These are phyloP conservation scores for Aplocera efformata DNA, from an alignment of 2,888 invertebrate genomes.

Conservation along the genomic window DNA sequence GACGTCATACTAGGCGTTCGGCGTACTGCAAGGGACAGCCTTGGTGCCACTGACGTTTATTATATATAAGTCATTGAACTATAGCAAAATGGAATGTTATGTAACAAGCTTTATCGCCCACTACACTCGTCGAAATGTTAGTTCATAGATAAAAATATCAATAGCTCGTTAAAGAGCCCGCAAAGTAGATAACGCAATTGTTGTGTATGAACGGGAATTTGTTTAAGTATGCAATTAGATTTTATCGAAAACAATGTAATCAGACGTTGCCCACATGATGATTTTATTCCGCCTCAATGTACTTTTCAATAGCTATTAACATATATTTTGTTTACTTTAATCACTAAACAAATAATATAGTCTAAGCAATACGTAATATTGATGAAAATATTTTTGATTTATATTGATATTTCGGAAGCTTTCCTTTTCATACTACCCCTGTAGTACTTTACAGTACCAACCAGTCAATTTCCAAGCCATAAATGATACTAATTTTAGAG, in stretches of 20 bases:
- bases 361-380: no score
- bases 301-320: no score
- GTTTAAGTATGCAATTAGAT: conserved; percentile 9
- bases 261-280: conserved; percentile 32
- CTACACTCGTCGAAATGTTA: conserved; percentile 26
- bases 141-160: conserved; percentile 44
- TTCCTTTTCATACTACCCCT: no score
- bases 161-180: conserved; percentile 41
- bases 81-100: conserved; percentile 33
- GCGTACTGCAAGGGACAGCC: conserved; percentile 7
- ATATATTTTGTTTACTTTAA: no score
- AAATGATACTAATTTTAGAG: no score
- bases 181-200: conserved; percentile 33
- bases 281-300: not conserved
- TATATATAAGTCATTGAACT: conserved; percentile 61
- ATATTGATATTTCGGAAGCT: no score
- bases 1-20: not conserved
- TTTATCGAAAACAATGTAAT: conserved; percentile 39
- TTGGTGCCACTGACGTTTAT: conserved; percentile 19
- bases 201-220: conserved; percentile 22
- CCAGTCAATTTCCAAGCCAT: no score
- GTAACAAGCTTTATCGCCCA: conserved; percentile 37
- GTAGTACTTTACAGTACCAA: no score
- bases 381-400: no score
- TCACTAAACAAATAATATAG: no score